Conservation (phyloP, 2,797 vertebrate genomes). For the Vireo griseus region DNA sequence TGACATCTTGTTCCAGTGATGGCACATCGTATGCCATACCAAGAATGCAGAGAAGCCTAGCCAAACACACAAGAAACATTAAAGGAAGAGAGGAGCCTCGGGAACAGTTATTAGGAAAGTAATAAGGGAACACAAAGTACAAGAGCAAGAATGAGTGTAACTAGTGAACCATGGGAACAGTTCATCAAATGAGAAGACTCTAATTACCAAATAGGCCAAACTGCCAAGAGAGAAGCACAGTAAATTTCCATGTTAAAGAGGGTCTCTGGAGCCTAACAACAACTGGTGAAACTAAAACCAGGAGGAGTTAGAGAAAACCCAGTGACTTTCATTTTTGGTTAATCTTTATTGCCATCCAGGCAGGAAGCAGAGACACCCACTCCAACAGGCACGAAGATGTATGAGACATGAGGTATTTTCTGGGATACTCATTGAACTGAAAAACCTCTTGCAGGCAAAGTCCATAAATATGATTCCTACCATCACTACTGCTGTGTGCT, state of each 20-base stretch:
- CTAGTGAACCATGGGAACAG: not conserved
- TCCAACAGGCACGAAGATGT: not conserved
- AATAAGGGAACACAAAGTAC: constrained; percentile 6
- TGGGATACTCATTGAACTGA: constrained; percentile 9
- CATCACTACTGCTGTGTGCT: accelerated
- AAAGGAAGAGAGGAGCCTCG: not conserved
- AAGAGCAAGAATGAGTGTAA: not conserved
- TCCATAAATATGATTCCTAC: not conserved
- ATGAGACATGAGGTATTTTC: not conserved
- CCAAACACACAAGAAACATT: constrained; percentile 45
- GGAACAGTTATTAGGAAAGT: constrained; percentile 8
- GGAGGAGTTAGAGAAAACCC: not conserved
- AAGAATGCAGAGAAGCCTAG: constrained; percentile 5
- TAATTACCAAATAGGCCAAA: not conserved
- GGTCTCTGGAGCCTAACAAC: not conserved
- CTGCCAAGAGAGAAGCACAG: not conserved
- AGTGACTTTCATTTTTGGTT: not conserved
- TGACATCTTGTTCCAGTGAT: not conserved
- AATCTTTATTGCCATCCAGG: constrained; percentile 14
- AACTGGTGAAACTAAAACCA: not conserved
- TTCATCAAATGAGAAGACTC: not conserved
- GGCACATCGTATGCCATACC: not conserved
- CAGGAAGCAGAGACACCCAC: constrained; percentile 29
- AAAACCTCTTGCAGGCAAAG: not conserved
- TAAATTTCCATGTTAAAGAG: not conserved